Evolutionary conservation across 1,140 invertebrate species (phyloP).

Genomic region (Druon quercuslanigerum): DNA sequence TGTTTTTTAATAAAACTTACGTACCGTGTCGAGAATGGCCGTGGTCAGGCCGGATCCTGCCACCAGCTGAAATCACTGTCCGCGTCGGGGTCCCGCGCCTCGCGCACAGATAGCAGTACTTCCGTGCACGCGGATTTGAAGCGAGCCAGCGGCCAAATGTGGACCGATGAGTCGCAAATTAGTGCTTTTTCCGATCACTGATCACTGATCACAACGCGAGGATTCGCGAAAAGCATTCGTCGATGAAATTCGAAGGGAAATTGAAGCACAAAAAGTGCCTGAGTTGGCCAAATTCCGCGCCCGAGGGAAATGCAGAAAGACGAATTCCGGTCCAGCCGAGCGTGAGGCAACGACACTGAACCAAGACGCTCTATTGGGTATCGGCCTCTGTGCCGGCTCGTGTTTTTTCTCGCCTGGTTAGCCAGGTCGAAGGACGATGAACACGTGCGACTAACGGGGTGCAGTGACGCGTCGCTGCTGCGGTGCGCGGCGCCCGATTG

Average conservation of each 20-base stretch:
- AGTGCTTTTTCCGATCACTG: slow-evolving; percentile 31
- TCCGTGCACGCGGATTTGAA: not conserved
- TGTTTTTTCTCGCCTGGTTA: slow-evolving; percentile 57
- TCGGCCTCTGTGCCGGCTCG: slow-evolving; percentile 28
- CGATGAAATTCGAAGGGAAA: slow-evolving; percentile 7
- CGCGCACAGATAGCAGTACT: not conserved
- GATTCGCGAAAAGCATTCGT: slow-evolving; percentile 2
- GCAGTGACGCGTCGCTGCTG: slow-evolving; percentile 72
- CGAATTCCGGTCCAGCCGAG: slow-evolving; percentile 34
- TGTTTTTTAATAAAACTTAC: slow-evolving; percentile 49
- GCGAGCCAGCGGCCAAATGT: not conserved
- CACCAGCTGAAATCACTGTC: slow-evolving; percentile 71
- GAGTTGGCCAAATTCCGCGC: not conserved
- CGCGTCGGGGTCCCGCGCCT: slow-evolving; percentile 41
- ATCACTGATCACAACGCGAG: slow-evolving; percentile 38
- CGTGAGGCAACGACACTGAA: not conserved
- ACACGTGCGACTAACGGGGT: slow-evolving; percentile 72
- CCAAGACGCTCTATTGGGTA: not conserved
- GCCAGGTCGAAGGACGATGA: slow-evolving; percentile 57
- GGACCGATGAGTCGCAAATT: too few relatives aligned
- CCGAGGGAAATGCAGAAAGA: slow-evolving; percentile 24
- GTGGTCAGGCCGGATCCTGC: slow-evolving; percentile 75
- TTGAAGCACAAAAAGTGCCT: slow-evolving; percentile 21
- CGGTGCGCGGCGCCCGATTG: slow-evolving; percentile 75
- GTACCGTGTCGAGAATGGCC: slow-evolving; percentile 76